Base-by-base conservation (phyloP, 2,113 vertebrate genomes). In the Ceuthmochares aereus region DNA sequence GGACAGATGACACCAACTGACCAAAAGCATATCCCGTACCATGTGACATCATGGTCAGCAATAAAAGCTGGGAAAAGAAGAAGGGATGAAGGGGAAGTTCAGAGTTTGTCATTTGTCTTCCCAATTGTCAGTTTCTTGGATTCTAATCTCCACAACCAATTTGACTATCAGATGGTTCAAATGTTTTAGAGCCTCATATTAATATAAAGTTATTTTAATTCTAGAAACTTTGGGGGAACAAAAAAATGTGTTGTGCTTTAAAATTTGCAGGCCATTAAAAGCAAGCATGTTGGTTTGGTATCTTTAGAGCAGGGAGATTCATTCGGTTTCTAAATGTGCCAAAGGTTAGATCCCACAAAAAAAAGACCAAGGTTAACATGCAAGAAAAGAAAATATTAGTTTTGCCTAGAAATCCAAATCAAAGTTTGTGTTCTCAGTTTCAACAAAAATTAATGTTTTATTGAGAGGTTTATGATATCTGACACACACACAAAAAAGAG, bases 51-150 rank as follows among this genome's bases (percentile, higher is more conserved):
- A 43, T 17, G 6, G 6, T 70, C 30, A 58, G 12, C 21, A 51
- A 40, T 32, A 27, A 78, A 27, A 37, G 7, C 18, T 64, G 32
- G 6, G 4, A 32, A 30, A 17, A 64, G 12, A 43, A 58, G 30
- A 11, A 26, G 4, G 9, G 1, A 8, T 6, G 29, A 23, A 6
- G 3, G 3, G 1, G 8, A 18, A 0, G 3, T 29, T 64, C 22
- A 37, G 22, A 43, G 18, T 83, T 9, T 6, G 40, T 3, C 1
- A 1, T 78, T 72, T 56, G 22, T 58, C 27, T 58, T 84, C 32
- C n/a, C 32, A 45, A 1, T 20, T 23, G 10, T 40, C 20, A 40
- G 6, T 66, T 64, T 37, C 4, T 26, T 58, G n/a, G 21, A 20
- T 59, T 77, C n/a, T 72, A 47, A 47, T 59, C 21, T 66, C n/a